Base-by-base conservation (phyloP, 2,888 invertebrate genomes). In the Cerceris rybyensis region DNA sequence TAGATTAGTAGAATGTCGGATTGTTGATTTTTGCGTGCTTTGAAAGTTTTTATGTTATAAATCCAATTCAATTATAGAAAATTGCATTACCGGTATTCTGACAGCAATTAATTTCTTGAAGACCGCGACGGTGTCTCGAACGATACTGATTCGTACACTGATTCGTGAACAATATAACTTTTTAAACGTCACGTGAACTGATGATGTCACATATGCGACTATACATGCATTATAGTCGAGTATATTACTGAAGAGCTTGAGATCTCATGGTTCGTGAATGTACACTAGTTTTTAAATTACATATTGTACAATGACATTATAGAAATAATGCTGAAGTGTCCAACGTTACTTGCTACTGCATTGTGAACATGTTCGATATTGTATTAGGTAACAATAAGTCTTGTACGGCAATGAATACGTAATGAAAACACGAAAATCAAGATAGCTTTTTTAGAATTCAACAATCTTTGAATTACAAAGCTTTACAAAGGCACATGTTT, bases 121-220 rank as follows among this genome's bases (percentile, higher is more conserved):
- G 49, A 57, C 46, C 28, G 6, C 16, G 57, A 8, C 60, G 64
- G 16, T 13, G 16, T 74, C 57, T 70, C 65, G 60, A 70, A 67
- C 28, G 60, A 6, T n/a, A 80, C 82, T 82, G 70, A 65, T 63
- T 55, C n/a, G 50, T n/a, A 60, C 16, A 14, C 11, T 58, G 28
- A 43, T 59, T 59, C 7, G n/a, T n/a, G 54, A 55, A 41, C 58
- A 77, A 69, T 67, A 42, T 46, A 61, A 42, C 42, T 66, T 60
- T 73, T 70, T 65, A 80, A 67, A 76, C 54, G 68, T 28, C 43
- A 66, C 46, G 28, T n/a, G 14, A 43, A 49, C 54, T 42, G 7
- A 46, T 59, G 70, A 69, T 54, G 16, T 13, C 57, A 9, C 58
- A 58, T 72, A 74, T 77, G 65, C 63, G 46, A 49, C 17, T 28